Evolutionary conservation across 1,140 invertebrate genomes (phyloP), one percentile per base, ranked within the genome.

Genomic region (Trypoxylus dichotomus): DNA sequence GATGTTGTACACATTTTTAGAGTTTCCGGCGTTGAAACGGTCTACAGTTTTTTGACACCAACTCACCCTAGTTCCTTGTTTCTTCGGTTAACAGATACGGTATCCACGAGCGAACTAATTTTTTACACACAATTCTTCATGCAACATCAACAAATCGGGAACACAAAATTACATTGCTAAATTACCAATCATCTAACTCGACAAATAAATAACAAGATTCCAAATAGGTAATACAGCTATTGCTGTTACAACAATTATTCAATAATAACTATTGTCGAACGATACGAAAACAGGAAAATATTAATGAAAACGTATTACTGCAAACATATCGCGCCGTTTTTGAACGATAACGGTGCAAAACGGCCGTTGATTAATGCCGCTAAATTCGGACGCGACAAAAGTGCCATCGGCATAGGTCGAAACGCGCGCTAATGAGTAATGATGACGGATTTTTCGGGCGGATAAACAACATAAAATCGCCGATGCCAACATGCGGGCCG

Each of bases 241-340:
- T 19, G 47, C 19, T 19, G 47, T 19, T n/a, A 54, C n/a, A n/a
- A 54, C 47, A 54, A 54, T 54, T 54, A 54, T 54, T 19, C 47
- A 54, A 54, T 54, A 54, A 54, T 54, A 19, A 54, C 47, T 54
- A 54, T 54, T n/a, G 19, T 5, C 7, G 47, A 54, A 19, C 47
- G 47, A 19, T 54, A 19, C 47, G 47, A 54, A 54, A 54, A 54
- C 47, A 54, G n/a, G 47, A 54, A 54, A 21, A 54, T 54, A 54
- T 54, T 54, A 54, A 54, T 54, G 47, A 54, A 54, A 54, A 54
- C 47, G 13, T 54, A 54, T 54, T 54, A 54, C 47, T 54, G 47
- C 15, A n/a, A 54, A 19, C 47, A n/a, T 54, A 54, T 54, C 47
- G n/a, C 47, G 15, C 47, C 15, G 15, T 54, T 54, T 54, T 54